A percentile compares a stretch with the other conserved stretches of the same genome.
Evolutionary conservation across 2,888 invertebrate genomes (phyloP).

Genomic region (Euclidia mi): DNA sequence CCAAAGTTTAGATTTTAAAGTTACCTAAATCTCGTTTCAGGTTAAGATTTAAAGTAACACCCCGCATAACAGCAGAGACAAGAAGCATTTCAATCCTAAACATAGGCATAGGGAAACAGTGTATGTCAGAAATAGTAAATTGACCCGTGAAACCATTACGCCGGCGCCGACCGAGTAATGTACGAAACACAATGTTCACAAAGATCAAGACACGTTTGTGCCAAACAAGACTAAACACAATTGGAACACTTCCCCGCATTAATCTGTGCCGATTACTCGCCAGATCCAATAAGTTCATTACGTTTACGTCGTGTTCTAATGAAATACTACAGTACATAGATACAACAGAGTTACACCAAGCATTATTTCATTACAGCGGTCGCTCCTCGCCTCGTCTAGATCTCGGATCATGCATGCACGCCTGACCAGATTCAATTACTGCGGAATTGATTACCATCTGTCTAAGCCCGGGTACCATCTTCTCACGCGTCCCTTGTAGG

Average conservation of each 20-base stretch:
- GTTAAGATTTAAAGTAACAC: too few species aligned
- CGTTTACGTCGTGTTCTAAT: neutral
- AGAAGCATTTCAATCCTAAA: too few species aligned
- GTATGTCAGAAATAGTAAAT: too few species aligned
- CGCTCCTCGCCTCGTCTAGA: constrained; percentile 58
- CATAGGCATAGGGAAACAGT: too few species aligned
- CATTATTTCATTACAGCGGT: constrained; percentile 73
- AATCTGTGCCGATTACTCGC: constrained; percentile 4
- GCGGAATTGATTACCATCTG: constrained; percentile 80
- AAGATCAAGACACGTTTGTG: neutral
- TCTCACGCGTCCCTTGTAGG: constrained; percentile 50
- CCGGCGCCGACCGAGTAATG: too few species aligned
- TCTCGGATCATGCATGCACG: constrained; percentile 73
- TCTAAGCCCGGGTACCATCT: constrained; percentile 72
- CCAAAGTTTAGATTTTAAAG: too few species aligned
- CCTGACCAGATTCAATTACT: constrained; percentile 84
- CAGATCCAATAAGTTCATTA: constrained; percentile 2
- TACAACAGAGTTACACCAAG: constrained; percentile 65
- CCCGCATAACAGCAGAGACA: too few species aligned
- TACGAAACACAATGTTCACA: neutral
- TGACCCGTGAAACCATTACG: too few species aligned
- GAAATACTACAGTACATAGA: constrained; percentile 26
- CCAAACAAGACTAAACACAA: neutral
- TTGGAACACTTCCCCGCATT: neutral
- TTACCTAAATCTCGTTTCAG: too few species aligned